Conservation (phyloP, 2,113 vertebrate genomes). For the Plecturocebus donacophilus region DNA sequence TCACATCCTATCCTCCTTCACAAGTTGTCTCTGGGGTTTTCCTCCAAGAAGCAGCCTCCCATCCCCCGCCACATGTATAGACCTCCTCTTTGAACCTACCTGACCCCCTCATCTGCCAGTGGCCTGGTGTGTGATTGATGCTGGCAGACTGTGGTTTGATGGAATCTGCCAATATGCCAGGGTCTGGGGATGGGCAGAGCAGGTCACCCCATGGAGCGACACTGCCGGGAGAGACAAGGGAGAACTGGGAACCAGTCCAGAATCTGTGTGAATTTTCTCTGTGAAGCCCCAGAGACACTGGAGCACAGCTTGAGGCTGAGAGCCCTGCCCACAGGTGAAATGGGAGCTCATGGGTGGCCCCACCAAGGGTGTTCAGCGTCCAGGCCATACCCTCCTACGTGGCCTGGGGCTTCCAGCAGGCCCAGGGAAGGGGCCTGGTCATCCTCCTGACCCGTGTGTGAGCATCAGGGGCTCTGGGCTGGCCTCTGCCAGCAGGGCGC, state of each 20-base stretch:
- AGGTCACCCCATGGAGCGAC: neutral
- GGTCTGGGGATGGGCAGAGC: neutral
- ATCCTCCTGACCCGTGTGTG: fast-evolving
- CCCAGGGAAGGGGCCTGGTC: neutral
- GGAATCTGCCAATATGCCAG: neutral
- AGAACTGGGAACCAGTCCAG: neutral
- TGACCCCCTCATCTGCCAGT: neutral
- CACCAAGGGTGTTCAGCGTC: fast-evolving
- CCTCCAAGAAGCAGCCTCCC: neutral
- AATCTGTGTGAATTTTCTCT: neutral
- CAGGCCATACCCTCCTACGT: neutral
- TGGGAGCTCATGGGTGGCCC: neutral
- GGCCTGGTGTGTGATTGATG: neutral
- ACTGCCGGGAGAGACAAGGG: neutral
- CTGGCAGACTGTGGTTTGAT: neutral
- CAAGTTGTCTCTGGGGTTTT: neutral
- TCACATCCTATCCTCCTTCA: neutral
- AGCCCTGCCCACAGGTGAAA: neutral
- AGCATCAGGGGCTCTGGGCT: neutral
- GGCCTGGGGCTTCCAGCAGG: neutral
- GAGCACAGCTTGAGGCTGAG: neutral
- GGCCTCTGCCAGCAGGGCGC: fast-evolving
- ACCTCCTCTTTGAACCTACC: neutral
- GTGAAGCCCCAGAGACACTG: fast-evolving
- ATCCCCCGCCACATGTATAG: neutral